Evolutionary conservation across 2,797 vertebrate species (phyloP), one percentile per base, ranked within the genome.

Genomic region (Dromococcyx pavoninus): DNA sequence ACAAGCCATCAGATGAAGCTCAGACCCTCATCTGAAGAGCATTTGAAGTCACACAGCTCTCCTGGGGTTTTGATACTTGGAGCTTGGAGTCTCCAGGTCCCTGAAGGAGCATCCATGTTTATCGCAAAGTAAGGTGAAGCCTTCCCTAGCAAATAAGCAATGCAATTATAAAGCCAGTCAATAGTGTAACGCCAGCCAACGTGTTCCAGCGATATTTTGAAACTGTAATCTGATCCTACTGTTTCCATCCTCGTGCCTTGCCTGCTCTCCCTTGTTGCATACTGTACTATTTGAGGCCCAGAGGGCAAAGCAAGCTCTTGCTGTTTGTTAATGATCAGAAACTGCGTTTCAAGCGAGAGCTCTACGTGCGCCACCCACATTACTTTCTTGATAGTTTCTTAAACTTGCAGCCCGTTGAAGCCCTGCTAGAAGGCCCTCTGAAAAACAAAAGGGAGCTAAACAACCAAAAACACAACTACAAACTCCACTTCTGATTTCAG

Each of bases 201-300:
- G 91, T 91, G 95, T 98, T 98, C 98, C 98, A 98, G 98, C 96
- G 98, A 98, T 98, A 98, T 98, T 98, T 98, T 98, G 98, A 98
- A 98, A 98, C 98, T 98, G 99, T 99, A 99, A 99, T 98, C 97
- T 91, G 98, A 99, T 98, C 98, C 98, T 98, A 97, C 98, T 98
- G 98, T 98, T 98, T 98, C 98, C 98, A 98, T 98, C 98, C 98
- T 97, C 98, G 97, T 97, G 98, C 98, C 98, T 97, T 71, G 97
- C 94, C 95, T 89, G 54, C 96, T 97, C 97, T 96, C 98, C 98
- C 98, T 98, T 98, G 98, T 97, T 97, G 98, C 97, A 97, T 98
- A 93, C 97, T 91, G 96, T 98, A 98, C 98, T 98, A 98, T 98
- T 98, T 98, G 97, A 98, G 98, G 98, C 98, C 98, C 98, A 97